Conservation (phyloP, 2,113 vertebrate species). For the Paralichthys olivaceus region DNA sequence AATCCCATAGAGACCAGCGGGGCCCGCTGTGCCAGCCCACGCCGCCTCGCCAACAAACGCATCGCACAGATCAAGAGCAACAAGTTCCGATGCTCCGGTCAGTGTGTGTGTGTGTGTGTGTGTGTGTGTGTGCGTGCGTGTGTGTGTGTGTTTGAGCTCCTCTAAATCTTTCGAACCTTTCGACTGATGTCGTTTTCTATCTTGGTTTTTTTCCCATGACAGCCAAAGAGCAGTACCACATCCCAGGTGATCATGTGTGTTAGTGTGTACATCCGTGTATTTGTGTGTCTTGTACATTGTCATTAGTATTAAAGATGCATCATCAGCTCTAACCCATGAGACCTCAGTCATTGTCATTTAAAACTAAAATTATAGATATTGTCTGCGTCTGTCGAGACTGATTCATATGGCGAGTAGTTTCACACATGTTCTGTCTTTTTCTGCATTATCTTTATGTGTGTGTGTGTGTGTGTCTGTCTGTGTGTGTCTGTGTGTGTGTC, state of each 20-base stretch:
- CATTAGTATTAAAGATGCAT: not conserved
- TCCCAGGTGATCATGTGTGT: conserved; percentile 68
- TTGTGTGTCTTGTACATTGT: not conserved
- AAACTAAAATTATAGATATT: too few species aligned
- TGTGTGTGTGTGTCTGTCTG: not conserved
- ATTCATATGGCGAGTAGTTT: not conserved
- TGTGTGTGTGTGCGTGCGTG: not conserved
- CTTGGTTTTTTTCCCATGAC: conserved; percentile 23
- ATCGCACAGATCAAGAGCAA: conserved; percentile 98
- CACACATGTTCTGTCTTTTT: not conserved
- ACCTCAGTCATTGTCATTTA: not conserved
- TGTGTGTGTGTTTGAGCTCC: not conserved
- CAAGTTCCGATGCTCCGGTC: conserved; percentile 97
- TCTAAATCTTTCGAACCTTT: not conserved
- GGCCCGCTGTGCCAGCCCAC: conserved; percentile 94
- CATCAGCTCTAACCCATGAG: not conserved
- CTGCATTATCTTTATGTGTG: not conserved
- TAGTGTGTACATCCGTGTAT: not conserved
- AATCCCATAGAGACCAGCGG: conserved; percentile 97
- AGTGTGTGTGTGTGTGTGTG: conserved; percentile 15
- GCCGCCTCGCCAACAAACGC: conserved; percentile 96
- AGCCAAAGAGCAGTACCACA: conserved; percentile 82
- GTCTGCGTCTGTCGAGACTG: not conserved
- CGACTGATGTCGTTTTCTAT: conserved; percentile 38
- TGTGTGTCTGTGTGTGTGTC: not conserved